Evolutionary conservation across 2,113 vertebrate species (phyloP), one percentile per base, ranked within the genome.

Genomic region (Eleginops maclovinus): DNA sequence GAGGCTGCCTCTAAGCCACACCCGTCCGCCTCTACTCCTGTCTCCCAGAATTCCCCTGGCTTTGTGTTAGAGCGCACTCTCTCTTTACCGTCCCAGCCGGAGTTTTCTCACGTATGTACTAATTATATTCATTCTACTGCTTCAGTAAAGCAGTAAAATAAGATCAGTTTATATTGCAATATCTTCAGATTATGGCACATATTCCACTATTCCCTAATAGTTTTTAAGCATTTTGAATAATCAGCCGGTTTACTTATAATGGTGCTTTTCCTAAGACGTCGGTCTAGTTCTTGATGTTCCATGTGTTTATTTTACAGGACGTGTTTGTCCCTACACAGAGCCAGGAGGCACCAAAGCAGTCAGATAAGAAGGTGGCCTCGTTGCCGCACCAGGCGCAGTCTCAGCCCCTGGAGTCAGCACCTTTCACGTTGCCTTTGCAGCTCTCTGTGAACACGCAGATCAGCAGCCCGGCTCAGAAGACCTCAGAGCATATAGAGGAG

Each of bases 31-130:
- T 97, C 97, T 3, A 96, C 95, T 24, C 96, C 96, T 0, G 79
- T 96, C 16, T 97, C 95, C 63, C 97, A 95, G 89, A 96, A 91
- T 63, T 85, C 93, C 15, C 95, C 95, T 24, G 68, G 86, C 60
- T 95, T 95, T 63, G 88, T 79, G n/a, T 78, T 95, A 21, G 95
- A 95, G 11, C 94, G 80, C 62, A 68, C 92, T 16, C 88, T 96
- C 9, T 89, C 95, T 71, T 3, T 96, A 36, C 98, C 97, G 5
- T 96, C 96, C 4, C 98, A 97, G 83, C 98, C 97, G 0, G 95
- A 97, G 31, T 96, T 99, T 78, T 99, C 98, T 78, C 97, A 99
- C 41, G 98, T 99, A 91, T 77, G 96, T 89, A 10, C 60, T 58
- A 36, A 17, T 69, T 50, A 41, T 71, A 36, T 36, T 36, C 31